These are phyloP conservation scores for Paguma larvata DNA, from an alignment of 2,797 vertebrate species.

Conservation along the genomic window DNA sequence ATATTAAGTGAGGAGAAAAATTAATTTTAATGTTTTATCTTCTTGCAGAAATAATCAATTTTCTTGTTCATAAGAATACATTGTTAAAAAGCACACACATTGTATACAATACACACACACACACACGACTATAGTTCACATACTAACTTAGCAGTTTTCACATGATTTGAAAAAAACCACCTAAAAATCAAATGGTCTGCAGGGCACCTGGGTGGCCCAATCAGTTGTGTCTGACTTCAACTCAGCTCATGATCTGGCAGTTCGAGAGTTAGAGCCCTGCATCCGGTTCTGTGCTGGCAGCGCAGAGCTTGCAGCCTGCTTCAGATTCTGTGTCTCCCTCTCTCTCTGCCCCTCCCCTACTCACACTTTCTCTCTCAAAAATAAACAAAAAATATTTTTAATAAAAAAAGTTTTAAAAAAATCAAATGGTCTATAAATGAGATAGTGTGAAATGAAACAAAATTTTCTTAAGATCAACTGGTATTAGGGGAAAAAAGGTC, in stretches of 20 bases:
- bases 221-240: too few relatives aligned
- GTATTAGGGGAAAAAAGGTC: neutral
- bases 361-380: too few relatives aligned
- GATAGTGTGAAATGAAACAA: neutral
- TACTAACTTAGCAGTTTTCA: conserved; percentile 31
- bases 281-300: too few relatives aligned
- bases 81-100: neutral
- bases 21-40: conserved; percentile 21
- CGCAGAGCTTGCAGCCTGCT: too few relatives aligned
- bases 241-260: too few relatives aligned
- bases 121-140: neutral
- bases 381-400: too few relatives aligned
- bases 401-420: neutral
- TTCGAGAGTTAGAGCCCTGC: too few relatives aligned
- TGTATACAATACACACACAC: neutral
- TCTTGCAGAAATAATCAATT: conserved; percentile 9
- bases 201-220: too few relatives aligned
- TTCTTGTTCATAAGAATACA: conserved; percentile 1
- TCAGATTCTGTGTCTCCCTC: too few relatives aligned
- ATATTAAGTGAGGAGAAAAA: neutral
- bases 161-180: neutral
- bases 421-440: neutral
- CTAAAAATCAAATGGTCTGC: neutral
- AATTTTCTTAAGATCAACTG: neutral
- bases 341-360: too few relatives aligned